Conservation (phyloP, 2,113 vertebrate species). For the Rhinolophus sinicus region DNA sequence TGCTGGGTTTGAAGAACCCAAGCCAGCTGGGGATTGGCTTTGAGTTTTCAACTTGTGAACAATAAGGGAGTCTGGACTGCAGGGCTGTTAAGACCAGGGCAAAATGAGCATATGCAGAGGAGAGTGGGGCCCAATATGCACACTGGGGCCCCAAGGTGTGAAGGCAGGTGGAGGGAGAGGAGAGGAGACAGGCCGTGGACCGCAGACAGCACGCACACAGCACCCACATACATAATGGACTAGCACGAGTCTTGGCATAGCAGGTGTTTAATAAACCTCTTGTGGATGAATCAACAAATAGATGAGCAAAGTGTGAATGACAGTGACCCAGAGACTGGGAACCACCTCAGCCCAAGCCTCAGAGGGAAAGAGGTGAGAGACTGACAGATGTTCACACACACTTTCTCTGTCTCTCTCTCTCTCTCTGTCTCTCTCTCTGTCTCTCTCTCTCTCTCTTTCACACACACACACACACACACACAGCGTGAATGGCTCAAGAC, state of each 20-base stretch:
- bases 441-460: background rate
- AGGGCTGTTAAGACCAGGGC: background rate
- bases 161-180: background rate
- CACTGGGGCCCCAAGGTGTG: background rate
- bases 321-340: slow-evolving; percentile 42
- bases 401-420: background rate
- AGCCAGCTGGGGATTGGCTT: slow-evolving; percentile 3
- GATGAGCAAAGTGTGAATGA: slow-evolving; percentile 52
- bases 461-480: background rate
- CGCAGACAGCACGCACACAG: background rate
- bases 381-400: background rate
- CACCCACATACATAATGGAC: background rate
- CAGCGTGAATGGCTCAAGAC: background rate
- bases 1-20: background rate
- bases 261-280: slow-evolving; percentile 49
- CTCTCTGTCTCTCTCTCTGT: background rate
- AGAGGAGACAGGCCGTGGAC: too few relatives aligned
- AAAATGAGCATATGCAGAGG: background rate
- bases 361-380: background rate
- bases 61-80: background rate
- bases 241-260: background rate
- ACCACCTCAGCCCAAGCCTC: background rate
- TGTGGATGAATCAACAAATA: slow-evolving; percentile 39
- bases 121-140: background rate
- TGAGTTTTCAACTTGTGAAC: background rate